Base-by-base conservation (phyloP, 2,113 vertebrate species). In the Notarius lentiginosus region DNA sequence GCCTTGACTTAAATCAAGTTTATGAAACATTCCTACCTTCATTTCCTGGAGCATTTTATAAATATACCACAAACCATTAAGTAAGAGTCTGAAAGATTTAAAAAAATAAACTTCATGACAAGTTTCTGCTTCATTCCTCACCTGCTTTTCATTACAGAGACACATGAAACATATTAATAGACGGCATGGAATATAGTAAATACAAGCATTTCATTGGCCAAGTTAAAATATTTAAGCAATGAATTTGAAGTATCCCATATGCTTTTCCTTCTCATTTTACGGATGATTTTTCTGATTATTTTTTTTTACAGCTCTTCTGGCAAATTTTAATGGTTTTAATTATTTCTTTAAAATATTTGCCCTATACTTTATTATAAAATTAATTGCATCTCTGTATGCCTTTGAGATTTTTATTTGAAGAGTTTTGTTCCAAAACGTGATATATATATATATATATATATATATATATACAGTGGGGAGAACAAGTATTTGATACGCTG, bases 171-270 rank as follows among this genome's bases (percentile, higher is more conserved):
- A 60, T 4, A 22, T 5, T 47, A 47, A 81, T 61, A 41, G 34
- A 2, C 2, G 34, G 12, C 18, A 41, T 60, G 12, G 8, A 60
- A 9, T 30, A 14, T 12, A 53, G 55, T 53, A 12, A 77, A n/a
- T 53, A n/a, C 77, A 80, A 80, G n/a, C 77, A 56, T 80, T 60
- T 80, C 22, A 20, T 58, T 80, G 60, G 27, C 55, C 27, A 81
- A 7, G 9, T 58, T 80, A 80, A 5, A 4, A 80, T 41, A 20
- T 61, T 41, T 79, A 30, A 55, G 24, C 12, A 56, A 55, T 27
- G 0, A 56, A 27, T 27, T 47, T 17, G 24, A 77, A 77, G 9
- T 27, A 77, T 77, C 34, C 15, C 7, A n/a, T n/a, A 1, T 53
- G 4, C 1, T 24, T 55, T 55, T 55, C 7, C 2, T 55, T 55